Base-by-base conservation (phyloP, 2,888 invertebrate genomes). In the Dicyrtomina minuta region DNA sequence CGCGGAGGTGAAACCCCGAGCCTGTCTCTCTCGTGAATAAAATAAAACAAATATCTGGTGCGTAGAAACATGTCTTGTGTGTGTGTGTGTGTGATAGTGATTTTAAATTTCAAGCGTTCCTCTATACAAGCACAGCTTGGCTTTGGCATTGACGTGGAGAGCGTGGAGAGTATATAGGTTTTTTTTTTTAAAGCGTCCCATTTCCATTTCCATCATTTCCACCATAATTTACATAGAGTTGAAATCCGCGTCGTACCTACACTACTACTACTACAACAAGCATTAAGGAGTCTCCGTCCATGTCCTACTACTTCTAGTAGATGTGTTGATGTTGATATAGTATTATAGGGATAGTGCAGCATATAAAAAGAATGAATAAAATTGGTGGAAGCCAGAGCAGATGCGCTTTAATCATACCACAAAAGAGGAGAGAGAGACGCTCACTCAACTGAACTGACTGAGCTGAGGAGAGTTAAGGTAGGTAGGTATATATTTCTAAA, bases 331-430 rank as follows among this genome's bases (percentile, higher is more conserved):
- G 51, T 12, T 22, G 43, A 51, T 22, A 51, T 51, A 22, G 51
- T 22, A 17, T 22, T 46, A 46, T 15, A 46, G 3, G 46, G 46
- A 46, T n/a, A n/a, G n/a, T n/a, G n/a, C n/a, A n/a, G n/a, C n/a
- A n/a, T n/a, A n/a, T n/a, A n/a, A 56, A 27, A n/a, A 26, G 27
- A 27, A 56, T 27, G 20, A 58, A 17, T 15, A 58, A 13, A 39
- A 41, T 22, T 41, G 59, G 59, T 41, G 59, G 41, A 60, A 17
- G 24, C 13, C 59, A 39, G 15, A n/a, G 20, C 24, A 60, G 39
- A 17, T 41, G 20, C 41, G 41, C 20, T 43, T 41, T 39, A 55
- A 58, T 58, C 33, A 46, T 46, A 17, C 20, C 17, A 22, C 20
- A 51, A 17, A 51, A 51, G 17, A 17, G 17, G 10, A 60, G 5